Base-by-base conservation (phyloP, 2,888 invertebrate species). In the Congeria kusceri region DNA sequence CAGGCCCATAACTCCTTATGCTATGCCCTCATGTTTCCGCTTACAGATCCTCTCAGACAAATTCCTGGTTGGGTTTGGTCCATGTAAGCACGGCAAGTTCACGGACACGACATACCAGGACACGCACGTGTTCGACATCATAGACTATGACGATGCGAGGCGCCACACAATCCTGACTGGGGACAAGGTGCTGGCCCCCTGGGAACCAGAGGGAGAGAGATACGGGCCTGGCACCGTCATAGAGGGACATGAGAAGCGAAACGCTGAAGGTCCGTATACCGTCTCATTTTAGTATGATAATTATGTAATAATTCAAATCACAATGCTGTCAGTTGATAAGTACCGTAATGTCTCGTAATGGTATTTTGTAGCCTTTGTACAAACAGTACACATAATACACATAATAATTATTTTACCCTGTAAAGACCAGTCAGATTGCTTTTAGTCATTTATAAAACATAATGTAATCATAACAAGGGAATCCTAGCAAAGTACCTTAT, bases 21-120 rank as follows among this genome's bases (percentile, higher is more conserved):
- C 32, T 32, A 29, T 29, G n/a, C 44, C 23, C 13, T 13, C n/a
- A 5, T 62, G 20, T 23, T 39, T 25, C 66, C 25, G 28, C 13
- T 70, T 85, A 64, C 85, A 92, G 92, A 85, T 91, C 62, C 76
- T 88, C 68, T 85, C 87, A 15, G 89, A 91, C 80, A 91, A 92
- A 56, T 93, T 93, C 71, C 83, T 93, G 77, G 87, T 93, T 0
- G 91, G 90, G 47, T 92, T 93, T 85, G 92, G 92, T 27, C 92
- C 93, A 2, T 90, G 90, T 76, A 91, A 91, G 61, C 91, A 91
- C 83, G 92, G 92, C 2, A 89, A 88, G 65, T 93, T 87, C 78
- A 87, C 77, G n/a, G 91, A 92, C 27, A 91, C 92, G 0, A 83
- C 84, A 0, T 93, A 93, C 78, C 93, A 93, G 82, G 92, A 93